Evolutionary conservation across 1,140 invertebrate species (phyloP), one percentile per base, ranked within the genome.

Genomic region (Bombus terrestris): DNA sequence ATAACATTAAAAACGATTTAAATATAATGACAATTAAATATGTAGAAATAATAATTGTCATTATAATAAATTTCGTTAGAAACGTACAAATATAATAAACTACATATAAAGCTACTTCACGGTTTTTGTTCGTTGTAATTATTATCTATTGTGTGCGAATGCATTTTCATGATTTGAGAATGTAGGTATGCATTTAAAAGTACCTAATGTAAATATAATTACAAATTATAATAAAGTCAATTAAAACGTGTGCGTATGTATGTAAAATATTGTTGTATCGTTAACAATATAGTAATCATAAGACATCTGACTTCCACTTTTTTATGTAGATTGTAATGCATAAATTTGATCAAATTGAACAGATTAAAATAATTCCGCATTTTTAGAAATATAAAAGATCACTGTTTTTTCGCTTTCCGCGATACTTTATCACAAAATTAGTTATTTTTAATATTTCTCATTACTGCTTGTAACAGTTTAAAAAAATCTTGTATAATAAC

Each of bases 381-480:
- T 59, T 89, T 69, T 35, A 76, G 83, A 83, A 81, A 78, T 89
- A 88, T 88, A 78, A 89, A 88, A 88, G 88, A 85, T 78, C 53
- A 83, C 86, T 73, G 68, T 68, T 43, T 66, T 37, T 71, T 37
- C 75, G 80, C n/a, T 86, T 83, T 80, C 81, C 41, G 4, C n/a
- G 59, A 88, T 3, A 28, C 66, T 53, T 81, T 86, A 89, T 89
- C 88, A 89, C 83, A 89, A 86, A 71, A 73, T 89, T 80, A 82
- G 62, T 89, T 80, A 88, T 28, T 59, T 43, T 86, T 76, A 72
- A 10, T 72, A 86, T n/a, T 83, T 37, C 37, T 39, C 28, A 69
- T 83, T 81, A 68, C 1, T 68, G 53, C 59, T 47, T 47, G 69
- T 53, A 89, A 69, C 22, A 89, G 73, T 39, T 80, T 83, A 80